A percentile compares a stretch with the other conserved stretches of the same genome.
Evolutionary conservation across 2,797 vertebrate species (phyloP).

Genomic region (Galago senegalensis): DNA sequence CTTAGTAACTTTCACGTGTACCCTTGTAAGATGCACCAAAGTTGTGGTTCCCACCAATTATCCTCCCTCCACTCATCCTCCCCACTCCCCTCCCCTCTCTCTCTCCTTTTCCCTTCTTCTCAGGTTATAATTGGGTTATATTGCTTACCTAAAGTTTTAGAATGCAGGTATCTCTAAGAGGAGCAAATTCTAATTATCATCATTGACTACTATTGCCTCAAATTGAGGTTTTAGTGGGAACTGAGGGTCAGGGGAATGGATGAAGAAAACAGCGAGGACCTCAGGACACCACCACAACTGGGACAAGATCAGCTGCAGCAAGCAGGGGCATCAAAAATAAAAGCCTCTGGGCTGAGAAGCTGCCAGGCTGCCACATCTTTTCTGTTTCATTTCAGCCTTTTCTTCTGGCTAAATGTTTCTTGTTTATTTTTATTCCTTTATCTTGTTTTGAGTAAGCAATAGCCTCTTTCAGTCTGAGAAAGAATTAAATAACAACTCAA

Average conservation of each 20-base stretch:
- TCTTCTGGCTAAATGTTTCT: background rate
- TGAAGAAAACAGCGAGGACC: background rate
- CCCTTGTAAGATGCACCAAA: too few relatives aligned
- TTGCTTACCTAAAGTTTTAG: background rate
- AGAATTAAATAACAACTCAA: constrained; percentile 6
- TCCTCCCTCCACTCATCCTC: too few relatives aligned
- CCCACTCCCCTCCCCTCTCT: too few relatives aligned
- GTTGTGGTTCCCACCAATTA: too few relatives aligned
- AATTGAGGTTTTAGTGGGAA: background rate
- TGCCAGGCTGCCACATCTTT: background rate
- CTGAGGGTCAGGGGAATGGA: background rate
- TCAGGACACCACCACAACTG: background rate
- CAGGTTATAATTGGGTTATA: too few relatives aligned
- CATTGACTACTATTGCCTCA: background rate
- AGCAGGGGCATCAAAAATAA: background rate
- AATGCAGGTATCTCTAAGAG: background rate
- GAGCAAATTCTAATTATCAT: background rate
- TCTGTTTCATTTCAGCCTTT: constrained; percentile 3
- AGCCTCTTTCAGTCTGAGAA: background rate
- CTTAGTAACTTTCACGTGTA: too few relatives aligned
- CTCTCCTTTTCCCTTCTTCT: too few relatives aligned
- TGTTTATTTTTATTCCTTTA: background rate
- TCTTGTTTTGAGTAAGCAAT: background rate
- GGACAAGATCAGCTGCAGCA: background rate
- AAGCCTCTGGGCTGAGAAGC: background rate